Base-by-base conservation (phyloP, 1,140 invertebrate species). In the Drosophila santomea region DNA sequence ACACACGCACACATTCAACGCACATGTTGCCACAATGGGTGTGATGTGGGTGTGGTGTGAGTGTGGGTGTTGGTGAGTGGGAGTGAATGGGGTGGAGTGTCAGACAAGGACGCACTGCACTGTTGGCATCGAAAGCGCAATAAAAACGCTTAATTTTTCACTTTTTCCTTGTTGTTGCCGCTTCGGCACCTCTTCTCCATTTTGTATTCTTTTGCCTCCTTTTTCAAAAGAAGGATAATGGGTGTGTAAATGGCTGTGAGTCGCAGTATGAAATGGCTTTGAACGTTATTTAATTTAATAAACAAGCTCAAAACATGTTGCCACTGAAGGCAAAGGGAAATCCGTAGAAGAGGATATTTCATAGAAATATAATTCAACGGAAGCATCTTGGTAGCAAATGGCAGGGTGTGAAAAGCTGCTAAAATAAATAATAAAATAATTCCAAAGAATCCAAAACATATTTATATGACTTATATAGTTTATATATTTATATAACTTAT, bases 121-220 rank as follows among this genome's bases (percentile, higher is more conserved):
- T 78, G 77, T 80, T 85, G 69, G 52, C 69, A 77, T 77, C 73
- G 80, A 89, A 89, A 84, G 76, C 77, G 84, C 84, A 89, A 89
- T 89, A 89, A 89, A 84, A 89, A 89, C 84, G 84, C 84, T 89
- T 89, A 89, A 89, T 89, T 89, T 89, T 89, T 89, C 84, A 89
- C 84, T 89, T 89, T 84, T 81, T 73, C 44, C 48, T 48, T 60
- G 43, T 51, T 78, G 72, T 39, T 62, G 43, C 11, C 55, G 51
- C 35, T 20, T 17, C 17, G 39, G 23, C 36, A 32, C 50, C 52
- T 41, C 43, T 12, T 7, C 17, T 5, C 12, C 6, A 14, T 39
- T 11, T 6, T 56, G 41, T 32, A 50, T 28, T 4, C 25, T 14
- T 44, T 14, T 25, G 10, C 38, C 14, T 11, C 5, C 20, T 10